A percentile compares a stretch with the other conserved stretches of the same genome.
Evolutionary conservation across 2,888 invertebrate species (phyloP).

Genomic region (Tenthredo mesomela): DNA sequence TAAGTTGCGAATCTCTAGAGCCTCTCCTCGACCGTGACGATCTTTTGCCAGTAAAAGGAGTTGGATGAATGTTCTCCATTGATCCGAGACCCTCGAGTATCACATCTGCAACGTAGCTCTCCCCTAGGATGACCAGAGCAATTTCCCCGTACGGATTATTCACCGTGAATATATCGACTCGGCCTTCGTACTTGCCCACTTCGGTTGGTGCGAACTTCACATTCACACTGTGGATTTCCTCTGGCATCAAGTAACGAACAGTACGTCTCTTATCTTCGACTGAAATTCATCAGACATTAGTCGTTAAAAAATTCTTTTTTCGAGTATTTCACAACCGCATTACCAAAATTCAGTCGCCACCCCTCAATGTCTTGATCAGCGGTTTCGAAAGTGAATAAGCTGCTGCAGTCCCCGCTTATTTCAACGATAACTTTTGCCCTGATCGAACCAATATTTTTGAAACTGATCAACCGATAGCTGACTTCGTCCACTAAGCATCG

Average conservation of each 20-base stretch:
- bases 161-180: slow-evolving; percentile 77
- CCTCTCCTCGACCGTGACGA: slow-evolving; percentile 15
- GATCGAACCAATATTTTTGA: slow-evolving; percentile 76
- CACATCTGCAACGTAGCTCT: slow-evolving; percentile 78
- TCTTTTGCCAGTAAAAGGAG: slow-evolving; percentile 7
- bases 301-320: neutral
- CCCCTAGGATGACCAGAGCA: slow-evolving; percentile 77
- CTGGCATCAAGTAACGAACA: slow-evolving; percentile 65
- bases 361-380: neutral
- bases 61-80: slow-evolving; percentile 53
- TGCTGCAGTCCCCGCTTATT: slow-evolving; percentile 67
- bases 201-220: slow-evolving; percentile 72
- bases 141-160: slow-evolving; percentile 82
- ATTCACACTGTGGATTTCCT: slow-evolving; percentile 67
- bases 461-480: slow-evolving; percentile 63
- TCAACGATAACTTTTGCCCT: slow-evolving; percentile 75
- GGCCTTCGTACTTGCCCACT: slow-evolving; percentile 64
- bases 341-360: neutral
- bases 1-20: slow-evolving; percentile 26
- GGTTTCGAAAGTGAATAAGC: slow-evolving; percentile 56
- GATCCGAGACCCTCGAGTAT: slow-evolving; percentile 75
- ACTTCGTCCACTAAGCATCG: slow-evolving; percentile 70
- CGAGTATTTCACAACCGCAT: neutral
- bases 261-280: slow-evolving; percentile 54
- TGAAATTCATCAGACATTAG: neutral